These are phyloP conservation scores for Cyclargus thomasi DNA, from an alignment of 1,140 invertebrate species.

Conservation along the genomic window DNA sequence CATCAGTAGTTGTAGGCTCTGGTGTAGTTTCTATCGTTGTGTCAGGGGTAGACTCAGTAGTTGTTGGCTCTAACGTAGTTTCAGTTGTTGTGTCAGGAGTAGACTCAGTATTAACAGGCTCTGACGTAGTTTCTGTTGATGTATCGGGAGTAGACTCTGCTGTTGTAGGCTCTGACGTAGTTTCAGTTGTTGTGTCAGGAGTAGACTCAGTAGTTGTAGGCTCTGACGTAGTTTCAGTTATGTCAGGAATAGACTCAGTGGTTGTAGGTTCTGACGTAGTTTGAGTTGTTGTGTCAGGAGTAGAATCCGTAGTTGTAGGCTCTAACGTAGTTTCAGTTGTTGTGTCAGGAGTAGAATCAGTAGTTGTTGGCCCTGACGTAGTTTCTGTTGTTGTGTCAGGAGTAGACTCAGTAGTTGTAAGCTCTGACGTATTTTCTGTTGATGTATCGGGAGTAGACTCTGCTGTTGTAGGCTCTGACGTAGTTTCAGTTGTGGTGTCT, in stretches of 20 bases:
- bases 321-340: neutral
- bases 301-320: neutral
- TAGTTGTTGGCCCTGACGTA: no score
- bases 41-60: neutral
- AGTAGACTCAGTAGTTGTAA: neutral
- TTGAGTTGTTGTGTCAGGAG: slow-evolving; percentile 14
- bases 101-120: neutral
- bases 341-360: neutral
- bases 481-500: neutral
- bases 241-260: neutral
- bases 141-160: slow-evolving; percentile 1
- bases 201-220: neutral
- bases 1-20: slow-evolving; percentile 1
- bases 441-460: neutral
- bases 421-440: neutral
- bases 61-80: slow-evolving; percentile 1
- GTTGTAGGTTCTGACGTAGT: slow-evolving; percentile 5
- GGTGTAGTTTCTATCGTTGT: neutral
- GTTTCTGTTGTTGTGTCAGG: neutral
- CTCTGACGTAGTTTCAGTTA: slow-evolving; percentile 7
- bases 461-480: neutral
- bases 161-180: neutral
- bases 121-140: neutral
- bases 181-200: neutral
- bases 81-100: slow-evolving; percentile 11